Evolutionary conservation across 2,888 invertebrate species (phyloP).

Genomic region (Rhorus exstirpatorius): DNA sequence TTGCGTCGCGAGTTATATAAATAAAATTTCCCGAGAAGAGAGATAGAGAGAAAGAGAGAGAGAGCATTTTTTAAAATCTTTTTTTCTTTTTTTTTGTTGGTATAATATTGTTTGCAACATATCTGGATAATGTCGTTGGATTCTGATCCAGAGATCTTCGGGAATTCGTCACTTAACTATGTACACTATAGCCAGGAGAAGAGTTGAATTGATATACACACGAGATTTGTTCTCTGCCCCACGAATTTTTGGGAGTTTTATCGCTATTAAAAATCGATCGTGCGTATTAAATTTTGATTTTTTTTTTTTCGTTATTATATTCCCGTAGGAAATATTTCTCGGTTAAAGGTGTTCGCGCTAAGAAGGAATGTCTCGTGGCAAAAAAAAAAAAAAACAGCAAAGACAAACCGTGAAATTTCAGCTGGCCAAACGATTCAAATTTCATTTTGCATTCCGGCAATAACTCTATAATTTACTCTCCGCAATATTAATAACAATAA

Average conservation of each 20-base stretch:
- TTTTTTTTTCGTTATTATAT: conserved; percentile 26
- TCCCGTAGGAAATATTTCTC: neutral
- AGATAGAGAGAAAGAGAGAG: conserved; percentile 56
- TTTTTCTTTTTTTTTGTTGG: conserved; percentile 58
- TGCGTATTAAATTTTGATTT: conserved; percentile 60
- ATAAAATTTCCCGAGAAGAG: conserved; percentile 57
- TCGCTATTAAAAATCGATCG: conserved; percentile 45
- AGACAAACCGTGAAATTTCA: conserved; percentile 25
- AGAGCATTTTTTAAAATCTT: conserved; percentile 62
- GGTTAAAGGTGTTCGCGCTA: neutral
- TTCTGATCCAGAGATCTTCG: conserved; percentile 33
- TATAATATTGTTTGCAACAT: conserved; percentile 59
- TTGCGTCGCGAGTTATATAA: conserved; percentile 41
- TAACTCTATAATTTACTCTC: conserved; percentile 17
- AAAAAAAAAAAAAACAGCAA: conserved; percentile 30
- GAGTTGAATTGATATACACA: conserved; percentile 54
- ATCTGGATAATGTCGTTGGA: conserved; percentile 46
- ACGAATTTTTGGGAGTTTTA: conserved; percentile 13
- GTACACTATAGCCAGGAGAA: conserved; percentile 66
- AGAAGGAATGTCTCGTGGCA: conserved; percentile 40
- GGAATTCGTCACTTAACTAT: conserved; percentile 64
- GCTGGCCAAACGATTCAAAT: conserved; percentile 33
- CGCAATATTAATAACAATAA: conserved; percentile 8
- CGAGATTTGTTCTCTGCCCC: conserved; percentile 32
- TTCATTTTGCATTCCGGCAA: conserved; percentile 25